These are phyloP conservation scores for Oxyruncus cristatus DNA, from an alignment of 2,113 vertebrate genomes.

Conservation along the genomic window DNA sequence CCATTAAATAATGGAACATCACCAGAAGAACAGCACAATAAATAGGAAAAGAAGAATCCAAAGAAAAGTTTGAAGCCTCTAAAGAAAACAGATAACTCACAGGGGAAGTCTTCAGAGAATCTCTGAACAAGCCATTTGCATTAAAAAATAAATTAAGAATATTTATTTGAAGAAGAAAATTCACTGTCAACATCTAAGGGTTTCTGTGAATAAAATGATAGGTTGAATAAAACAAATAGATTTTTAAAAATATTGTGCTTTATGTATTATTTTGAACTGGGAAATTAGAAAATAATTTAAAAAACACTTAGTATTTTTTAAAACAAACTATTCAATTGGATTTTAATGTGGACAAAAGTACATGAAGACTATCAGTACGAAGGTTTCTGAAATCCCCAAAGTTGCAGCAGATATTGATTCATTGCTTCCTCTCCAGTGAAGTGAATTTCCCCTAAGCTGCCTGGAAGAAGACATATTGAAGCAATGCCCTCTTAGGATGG, in stretches of 20 bases:
- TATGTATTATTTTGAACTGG: neutral
- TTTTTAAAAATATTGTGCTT: neutral
- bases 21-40: neutral
- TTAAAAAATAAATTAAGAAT: neutral
- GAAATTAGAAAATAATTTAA: neutral
- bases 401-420: neutral
- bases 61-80: neutral
- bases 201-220: neutral
- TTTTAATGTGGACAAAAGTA: neutral
- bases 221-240: neutral
- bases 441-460: neutral
- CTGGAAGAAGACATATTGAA: neutral
- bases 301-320: accelerated
- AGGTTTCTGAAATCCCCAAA: neutral
- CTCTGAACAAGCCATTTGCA: neutral
- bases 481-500: neutral
- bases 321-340: neutral
- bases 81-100: neutral
- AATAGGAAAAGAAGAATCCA: neutral
- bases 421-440: neutral
- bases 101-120: neutral
- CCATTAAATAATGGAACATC: neutral
- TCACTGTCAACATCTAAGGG: neutral
- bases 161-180: neutral
- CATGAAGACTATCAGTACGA: neutral